These are phyloP conservation scores for Saccopteryx leptura DNA, from an alignment of 2,113 vertebrate species.

Conservation along the genomic window DNA sequence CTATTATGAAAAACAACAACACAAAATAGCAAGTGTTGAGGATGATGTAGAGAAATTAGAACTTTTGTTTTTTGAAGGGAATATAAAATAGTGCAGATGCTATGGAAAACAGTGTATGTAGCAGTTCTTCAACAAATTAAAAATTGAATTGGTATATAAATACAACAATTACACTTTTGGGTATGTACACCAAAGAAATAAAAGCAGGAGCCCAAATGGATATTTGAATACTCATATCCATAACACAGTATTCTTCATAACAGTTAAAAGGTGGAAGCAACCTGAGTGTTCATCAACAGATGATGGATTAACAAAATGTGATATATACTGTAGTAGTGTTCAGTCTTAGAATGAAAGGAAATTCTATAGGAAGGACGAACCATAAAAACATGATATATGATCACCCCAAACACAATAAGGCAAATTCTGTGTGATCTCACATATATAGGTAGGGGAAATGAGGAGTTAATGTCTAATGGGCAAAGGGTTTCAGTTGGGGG, in stretches of 20 bases:
- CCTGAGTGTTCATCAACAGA: background rate
- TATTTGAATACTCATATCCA: background rate
- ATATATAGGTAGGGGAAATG: background rate
- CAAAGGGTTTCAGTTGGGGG: background rate
- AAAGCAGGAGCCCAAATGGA: background rate
- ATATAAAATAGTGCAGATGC: background rate
- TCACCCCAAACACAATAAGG: background rate
- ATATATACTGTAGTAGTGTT: background rate
- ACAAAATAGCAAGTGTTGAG: background rate
- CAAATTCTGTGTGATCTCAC: background rate
- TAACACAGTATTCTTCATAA: background rate
- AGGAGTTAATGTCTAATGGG: background rate
- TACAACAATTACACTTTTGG: background rate
- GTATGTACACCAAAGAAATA: background rate
- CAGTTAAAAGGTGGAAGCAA: background rate
- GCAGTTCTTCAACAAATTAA: background rate
- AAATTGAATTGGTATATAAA: background rate
- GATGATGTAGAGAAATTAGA: background rate
- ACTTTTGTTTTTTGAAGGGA: background rate
- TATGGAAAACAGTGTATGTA: background rate
- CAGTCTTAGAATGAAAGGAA: background rate
- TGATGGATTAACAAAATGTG: background rate
- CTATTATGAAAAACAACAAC: background rate
- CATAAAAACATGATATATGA: background rate
- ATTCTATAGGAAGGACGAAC: background rate